phyloP scores from a whole-genome alignment of 2,113 vertebrate genomes.

The Epinephelus moara region DNA sequence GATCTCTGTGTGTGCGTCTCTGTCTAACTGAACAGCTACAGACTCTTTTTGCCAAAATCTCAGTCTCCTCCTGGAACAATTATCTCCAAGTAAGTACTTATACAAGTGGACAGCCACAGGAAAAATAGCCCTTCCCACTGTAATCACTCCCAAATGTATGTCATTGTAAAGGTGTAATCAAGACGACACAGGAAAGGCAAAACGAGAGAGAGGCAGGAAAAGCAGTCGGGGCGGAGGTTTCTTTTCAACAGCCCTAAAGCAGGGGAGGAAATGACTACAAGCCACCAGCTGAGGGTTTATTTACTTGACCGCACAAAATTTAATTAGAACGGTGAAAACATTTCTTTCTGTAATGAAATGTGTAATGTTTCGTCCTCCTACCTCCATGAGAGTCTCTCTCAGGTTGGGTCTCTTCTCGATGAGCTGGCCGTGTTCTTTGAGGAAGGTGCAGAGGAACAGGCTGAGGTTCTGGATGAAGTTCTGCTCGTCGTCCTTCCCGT shows the following conservation, averaged over 20 bases:
- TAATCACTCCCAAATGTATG: constrained; percentile 7
- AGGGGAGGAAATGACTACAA: neutral
- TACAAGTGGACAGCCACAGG: constrained; percentile 10
- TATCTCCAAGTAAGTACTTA: neutral
- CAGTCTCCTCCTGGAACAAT: constrained; percentile 4
- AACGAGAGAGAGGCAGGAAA: neutral
- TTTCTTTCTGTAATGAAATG: neutral
- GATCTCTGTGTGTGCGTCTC: neutral
- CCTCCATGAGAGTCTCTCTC: constrained; percentile 96
- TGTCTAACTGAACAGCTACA: neutral
- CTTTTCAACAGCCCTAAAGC: neutral
- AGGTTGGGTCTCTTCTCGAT: constrained; percentile 94
- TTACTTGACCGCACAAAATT: neutral
- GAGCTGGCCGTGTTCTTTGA: constrained; percentile 95
- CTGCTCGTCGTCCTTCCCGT: constrained; percentile 97
- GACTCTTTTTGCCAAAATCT: neutral
- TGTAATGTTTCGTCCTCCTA: constrained; percentile 58
- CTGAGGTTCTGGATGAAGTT: constrained; percentile 99
- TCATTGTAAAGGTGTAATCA: constrained; percentile 8
- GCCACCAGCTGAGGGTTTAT: constrained; percentile 2
- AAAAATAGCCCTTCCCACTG: neutral
- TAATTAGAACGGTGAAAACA: neutral
- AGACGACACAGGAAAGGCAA: neutral
- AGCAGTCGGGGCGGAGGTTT: neutral
- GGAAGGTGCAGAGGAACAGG: constrained; percentile 96